A percentile compares a stretch with the other conserved stretches of the same genome.
phyloP scores from a whole-genome alignment of 2,888 invertebrate genomes.

The Scrobipalpa atriplicella region DNA sequence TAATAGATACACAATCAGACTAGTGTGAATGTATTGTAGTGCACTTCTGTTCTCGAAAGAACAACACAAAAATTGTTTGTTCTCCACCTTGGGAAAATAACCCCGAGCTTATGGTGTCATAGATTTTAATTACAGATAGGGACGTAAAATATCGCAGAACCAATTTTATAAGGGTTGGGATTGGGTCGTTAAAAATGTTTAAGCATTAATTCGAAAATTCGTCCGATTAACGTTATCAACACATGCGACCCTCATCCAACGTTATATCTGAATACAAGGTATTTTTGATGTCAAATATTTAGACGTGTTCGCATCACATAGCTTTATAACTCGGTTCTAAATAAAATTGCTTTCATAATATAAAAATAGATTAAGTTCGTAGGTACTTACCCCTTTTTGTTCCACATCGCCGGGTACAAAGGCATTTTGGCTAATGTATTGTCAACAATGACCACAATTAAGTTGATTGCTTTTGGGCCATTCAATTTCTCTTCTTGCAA shows the following conservation, averaged over 20 bases:
- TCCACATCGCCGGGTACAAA: not conserved
- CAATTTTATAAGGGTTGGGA: slow-evolving; percentile 10
- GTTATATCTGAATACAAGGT: not conserved
- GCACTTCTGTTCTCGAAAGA: too few species aligned
- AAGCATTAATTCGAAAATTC: not conserved
- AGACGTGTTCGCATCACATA: not conserved
- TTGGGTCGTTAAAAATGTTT: slow-evolving; percentile 5
- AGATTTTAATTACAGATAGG: slow-evolving; percentile 1
- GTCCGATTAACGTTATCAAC: not conserved
- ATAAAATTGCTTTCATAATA: too few species aligned
- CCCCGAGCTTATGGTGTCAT: not conserved
- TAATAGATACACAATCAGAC: too few species aligned
- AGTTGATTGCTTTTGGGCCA: not conserved
- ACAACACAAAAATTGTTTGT: too few species aligned
- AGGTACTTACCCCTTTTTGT: not conserved
- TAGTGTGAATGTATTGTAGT: too few species aligned
- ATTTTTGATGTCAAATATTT: slow-evolving; percentile 1
- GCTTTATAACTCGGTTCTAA: not conserved
- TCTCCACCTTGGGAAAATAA: too few species aligned
- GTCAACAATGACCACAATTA: not conserved
- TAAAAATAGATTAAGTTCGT: not conserved
- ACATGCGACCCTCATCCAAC: slow-evolving; percentile 2
- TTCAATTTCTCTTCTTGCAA: not conserved
- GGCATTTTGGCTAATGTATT: not conserved
- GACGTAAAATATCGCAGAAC: not conserved